Conservation (phyloP, 2,113 vertebrate genomes). For the Malurus alboscapulatus region DNA sequence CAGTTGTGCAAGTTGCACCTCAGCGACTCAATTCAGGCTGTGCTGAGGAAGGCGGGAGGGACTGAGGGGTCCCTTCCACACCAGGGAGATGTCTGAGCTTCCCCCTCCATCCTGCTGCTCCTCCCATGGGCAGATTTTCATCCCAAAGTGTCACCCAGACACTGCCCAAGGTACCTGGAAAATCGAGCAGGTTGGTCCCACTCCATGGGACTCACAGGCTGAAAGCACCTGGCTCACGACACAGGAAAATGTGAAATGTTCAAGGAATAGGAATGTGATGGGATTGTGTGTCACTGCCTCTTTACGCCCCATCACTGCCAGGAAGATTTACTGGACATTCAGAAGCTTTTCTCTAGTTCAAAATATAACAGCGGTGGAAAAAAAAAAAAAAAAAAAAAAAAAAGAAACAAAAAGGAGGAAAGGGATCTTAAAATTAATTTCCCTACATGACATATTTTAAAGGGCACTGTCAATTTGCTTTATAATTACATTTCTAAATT, state of each 20-base stretch:
- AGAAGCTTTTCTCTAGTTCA: not conserved
- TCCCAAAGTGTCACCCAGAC: not conserved
- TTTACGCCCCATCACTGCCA: not conserved
- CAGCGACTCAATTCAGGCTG: not conserved
- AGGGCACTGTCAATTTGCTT: slow-evolving; percentile 64
- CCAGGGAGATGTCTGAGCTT: not conserved
- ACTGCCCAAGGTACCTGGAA: not conserved
- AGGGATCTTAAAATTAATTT: slow-evolving; percentile 60
- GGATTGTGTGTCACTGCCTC: rapidly evolving
- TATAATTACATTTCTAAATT: slow-evolving; percentile 67
- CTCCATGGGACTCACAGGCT: not conserved
- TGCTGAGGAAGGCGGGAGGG: not conserved
- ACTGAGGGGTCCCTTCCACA: not conserved
- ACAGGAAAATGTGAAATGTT: not conserved
- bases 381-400: not conserved
- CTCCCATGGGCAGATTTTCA: not conserved
- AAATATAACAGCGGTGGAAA: not conserved
- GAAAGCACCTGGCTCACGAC: not conserved
- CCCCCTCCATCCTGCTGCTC: not conserved
- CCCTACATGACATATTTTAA: slow-evolving; percentile 61
- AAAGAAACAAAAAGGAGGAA: not conserved
- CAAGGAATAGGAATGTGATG: not conserved
- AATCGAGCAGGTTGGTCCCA: not conserved
- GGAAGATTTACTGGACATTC: not conserved
- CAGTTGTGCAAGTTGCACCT: not conserved